These are phyloP conservation scores for Linyphia triangularis DNA, from an alignment of 2,888 invertebrate genomes.

Conservation along the genomic window DNA sequence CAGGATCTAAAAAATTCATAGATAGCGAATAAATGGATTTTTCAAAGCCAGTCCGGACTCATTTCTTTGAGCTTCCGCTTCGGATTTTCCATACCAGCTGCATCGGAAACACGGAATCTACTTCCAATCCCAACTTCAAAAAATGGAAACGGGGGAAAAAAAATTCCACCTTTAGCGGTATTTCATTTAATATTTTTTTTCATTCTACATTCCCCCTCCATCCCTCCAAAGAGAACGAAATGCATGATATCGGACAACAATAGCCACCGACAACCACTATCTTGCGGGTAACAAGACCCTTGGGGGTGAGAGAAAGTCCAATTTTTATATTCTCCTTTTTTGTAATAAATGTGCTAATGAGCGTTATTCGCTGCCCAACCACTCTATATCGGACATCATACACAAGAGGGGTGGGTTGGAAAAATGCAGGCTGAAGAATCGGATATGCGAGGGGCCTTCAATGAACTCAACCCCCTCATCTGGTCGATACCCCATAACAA, in stretches of 20 bases:
- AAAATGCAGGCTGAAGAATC: slow-evolving; percentile 4
- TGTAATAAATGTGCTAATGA: slow-evolving; percentile 74
- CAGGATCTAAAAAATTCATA: not conserved
- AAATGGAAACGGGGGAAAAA: not conserved
- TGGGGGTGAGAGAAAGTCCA: slow-evolving; percentile 9
- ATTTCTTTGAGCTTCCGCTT: not conserved
- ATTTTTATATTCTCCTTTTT: slow-evolving; percentile 19
- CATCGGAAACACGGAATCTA: not conserved
- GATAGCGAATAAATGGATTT: not conserved
- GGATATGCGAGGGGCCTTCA: slow-evolving; percentile 35
- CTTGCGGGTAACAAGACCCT: slow-evolving; percentile 58
- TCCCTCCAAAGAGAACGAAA: slow-evolving; percentile 13
- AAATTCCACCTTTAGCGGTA: not conserved
- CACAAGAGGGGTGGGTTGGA: not conserved
- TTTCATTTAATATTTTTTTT: slow-evolving; percentile 27
- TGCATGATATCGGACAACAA: slow-evolving; percentile 49
- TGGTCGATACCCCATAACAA: slow-evolving; percentile 65
- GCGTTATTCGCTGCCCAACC: slow-evolving; percentile 35
- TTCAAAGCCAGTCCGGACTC: not conserved
- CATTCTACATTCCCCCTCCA: not conserved
- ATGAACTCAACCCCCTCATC: slow-evolving; percentile 41
- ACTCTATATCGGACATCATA: not conserved
- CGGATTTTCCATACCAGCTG: not conserved
- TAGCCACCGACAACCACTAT: slow-evolving; percentile 42
- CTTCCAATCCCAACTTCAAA: not conserved